A percentile compares a stretch with the other conserved stretches of the same genome.
Evolutionary conservation across 2,888 invertebrate species (phyloP).

Genomic region (Rhingia campestris): DNA sequence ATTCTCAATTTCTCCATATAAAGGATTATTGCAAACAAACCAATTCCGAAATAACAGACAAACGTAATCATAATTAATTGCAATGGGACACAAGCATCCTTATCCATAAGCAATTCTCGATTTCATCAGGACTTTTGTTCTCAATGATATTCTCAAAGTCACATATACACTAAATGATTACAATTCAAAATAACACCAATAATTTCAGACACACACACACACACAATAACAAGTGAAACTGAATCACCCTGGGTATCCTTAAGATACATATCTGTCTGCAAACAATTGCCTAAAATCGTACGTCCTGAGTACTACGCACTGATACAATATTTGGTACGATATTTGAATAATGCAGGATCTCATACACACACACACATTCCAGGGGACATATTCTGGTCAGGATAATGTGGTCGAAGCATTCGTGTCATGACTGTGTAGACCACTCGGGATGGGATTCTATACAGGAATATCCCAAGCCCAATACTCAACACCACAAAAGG

Average conservation of each 20-base stretch:
- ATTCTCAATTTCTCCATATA: too few relatives aligned
- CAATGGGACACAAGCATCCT: too few relatives aligned
- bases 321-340: neutral
- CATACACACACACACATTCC: conserved; percentile 11
- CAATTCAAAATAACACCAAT: too few relatives aligned
- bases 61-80: too few relatives aligned
- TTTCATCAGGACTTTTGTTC: too few relatives aligned
- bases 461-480: neutral
- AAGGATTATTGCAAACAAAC: too few relatives aligned
- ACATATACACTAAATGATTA: too few relatives aligned
- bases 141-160: too few relatives aligned
- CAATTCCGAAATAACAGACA: too few relatives aligned
- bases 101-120: too few relatives aligned
- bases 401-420: conserved; percentile 24
- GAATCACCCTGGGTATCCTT: neutral
- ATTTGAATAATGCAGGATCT: conserved; percentile 19
- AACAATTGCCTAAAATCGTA: conserved; percentile 13
- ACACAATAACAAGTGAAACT: neutral
- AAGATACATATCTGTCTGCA: neutral
- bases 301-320: neutral
- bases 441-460: conserved; percentile 4
- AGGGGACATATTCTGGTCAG: conserved; percentile 7
- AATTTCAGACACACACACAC: too few relatives aligned
- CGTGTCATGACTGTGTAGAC: conserved; percentile 39
- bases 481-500: conserved; percentile 11